Conservation (phyloP, 2,888 invertebrate genomes). For the Gonocerus acuteangulatus region DNA sequence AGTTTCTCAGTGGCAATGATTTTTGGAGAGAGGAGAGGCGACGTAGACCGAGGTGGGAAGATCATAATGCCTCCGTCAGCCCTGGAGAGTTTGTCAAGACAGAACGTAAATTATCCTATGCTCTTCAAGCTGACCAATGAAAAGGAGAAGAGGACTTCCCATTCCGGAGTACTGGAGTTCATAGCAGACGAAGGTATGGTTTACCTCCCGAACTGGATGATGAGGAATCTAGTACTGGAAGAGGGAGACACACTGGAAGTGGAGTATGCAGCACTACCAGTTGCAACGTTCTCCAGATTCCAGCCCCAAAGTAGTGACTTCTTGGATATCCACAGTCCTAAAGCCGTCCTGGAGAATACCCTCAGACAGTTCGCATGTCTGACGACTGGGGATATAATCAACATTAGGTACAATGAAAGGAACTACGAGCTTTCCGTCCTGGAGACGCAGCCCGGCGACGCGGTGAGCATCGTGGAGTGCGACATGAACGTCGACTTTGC, state of each 20-base stretch:
- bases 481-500: constrained; percentile 99
- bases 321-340: constrained; percentile 93
- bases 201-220: constrained; percentile 98
- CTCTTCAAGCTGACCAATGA: constrained; percentile 89
- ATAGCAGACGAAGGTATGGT: constrained; percentile 97
- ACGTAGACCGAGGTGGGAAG: constrained; percentile 93
- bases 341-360: constrained; percentile 80
- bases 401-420: constrained; percentile 93
- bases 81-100: constrained; percentile 77
- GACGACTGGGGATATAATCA: constrained; percentile 90
- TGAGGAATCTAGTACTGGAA: constrained; percentile 82
- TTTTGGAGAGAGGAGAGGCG: constrained; percentile 83
- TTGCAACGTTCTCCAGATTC: constrained; percentile 79
- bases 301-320: constrained; percentile 95
- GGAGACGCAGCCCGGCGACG: constrained; percentile 89
- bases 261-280: constrained; percentile 85
- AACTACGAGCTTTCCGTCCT: constrained; percentile 86
- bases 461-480: constrained; percentile 97
- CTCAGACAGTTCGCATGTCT: constrained; percentile 92
- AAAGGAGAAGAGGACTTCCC: constrained; percentile 74
- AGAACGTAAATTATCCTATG: constrained; percentile 98
- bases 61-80: constrained; percentile 98
- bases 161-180: constrained; percentile 95
- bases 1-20: constrained; percentile 93
- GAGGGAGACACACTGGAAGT: constrained; percentile 82